These are phyloP conservation scores for Octodonta nipae DNA, from an alignment of 2,888 invertebrate species.

Conservation along the genomic window DNA sequence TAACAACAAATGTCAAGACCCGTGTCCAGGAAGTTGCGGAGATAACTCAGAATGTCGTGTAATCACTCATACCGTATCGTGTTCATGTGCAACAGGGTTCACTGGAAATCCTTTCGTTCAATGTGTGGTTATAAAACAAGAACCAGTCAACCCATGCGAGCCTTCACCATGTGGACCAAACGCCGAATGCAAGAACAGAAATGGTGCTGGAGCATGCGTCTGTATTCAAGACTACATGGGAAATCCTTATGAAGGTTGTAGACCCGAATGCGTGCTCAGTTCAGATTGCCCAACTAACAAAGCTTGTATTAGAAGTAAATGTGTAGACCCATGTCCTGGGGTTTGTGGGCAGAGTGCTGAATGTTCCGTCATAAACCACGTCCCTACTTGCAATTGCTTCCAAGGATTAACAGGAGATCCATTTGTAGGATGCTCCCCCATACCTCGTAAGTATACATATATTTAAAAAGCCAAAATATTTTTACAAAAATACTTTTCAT, in stretches of 20 bases:
- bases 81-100: conserved; percentile 61
- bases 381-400: conserved; percentile 70
- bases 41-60: conserved; percentile 66
- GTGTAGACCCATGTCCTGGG: conserved; percentile 74
- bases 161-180: conserved; percentile 81
- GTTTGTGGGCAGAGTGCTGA: conserved; percentile 72
- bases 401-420: conserved; percentile 65
- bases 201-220: conserved; percentile 66
- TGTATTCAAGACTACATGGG: conserved; percentile 72
- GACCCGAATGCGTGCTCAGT: conserved; percentile 76
- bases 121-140: conserved; percentile 48
- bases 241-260: conserved; percentile 74
- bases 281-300: conserved; percentile 73
- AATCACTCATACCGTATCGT: conserved; percentile 67
- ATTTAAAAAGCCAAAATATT: neutral
- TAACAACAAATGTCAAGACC: conserved; percentile 67
- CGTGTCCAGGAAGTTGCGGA: conserved; percentile 72
- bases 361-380: conserved; percentile 72
- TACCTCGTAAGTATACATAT: conserved; percentile 16
- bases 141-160: conserved; percentile 59
- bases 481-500: neutral
- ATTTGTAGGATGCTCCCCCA: conserved; percentile 38
- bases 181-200: conserved; percentile 62
- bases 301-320: conserved; percentile 71
- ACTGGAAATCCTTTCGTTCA: conserved; percentile 75